Evolutionary conservation across 1,140 invertebrate genomes (phyloP), one percentile per base, ranked within the genome.

Genomic region (Caerostris darwini): DNA sequence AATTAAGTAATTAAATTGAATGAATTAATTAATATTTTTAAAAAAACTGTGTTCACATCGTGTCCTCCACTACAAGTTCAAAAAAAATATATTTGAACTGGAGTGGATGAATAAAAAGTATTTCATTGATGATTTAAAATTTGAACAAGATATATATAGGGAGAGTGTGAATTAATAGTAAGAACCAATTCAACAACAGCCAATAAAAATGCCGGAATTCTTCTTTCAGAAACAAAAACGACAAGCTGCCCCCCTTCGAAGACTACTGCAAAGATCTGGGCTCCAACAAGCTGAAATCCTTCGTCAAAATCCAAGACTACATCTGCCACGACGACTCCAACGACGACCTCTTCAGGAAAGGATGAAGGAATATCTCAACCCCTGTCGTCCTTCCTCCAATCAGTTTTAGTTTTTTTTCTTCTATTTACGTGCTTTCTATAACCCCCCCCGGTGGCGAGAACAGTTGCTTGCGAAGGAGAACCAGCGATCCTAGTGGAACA

Each of bases 291-390:
- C n/a, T 94, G 67, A 94, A 94, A 7, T 56, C 92, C 0, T 94
- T 94, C 50, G 87, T 94, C 57, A 94, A 94, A 61, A 94, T 94
- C 34, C 92, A 94, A 58, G 85, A 94, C 50, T 94, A 81, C 92
- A 94, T 94, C 69, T 89, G 85, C 57, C 92, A 94, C 67, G 92
- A 94, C 54, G 92, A 94, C 10, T 94, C 92, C 12, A 94, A 94
- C 92, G 92, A 94, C 57, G 92, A 94, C 50, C 85, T 94, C 58
- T 94, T 94, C 92, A n/a, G 92, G 8, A 94, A 94, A 14, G 92
- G 85, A 94, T 94, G 92, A 94, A 61, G 56, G 69, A 58, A 5
- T 14, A 5, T 34, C 71, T 34, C 4, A 14, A 12, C 4, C 8
- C 3, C 69, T 34, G 0, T 2, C 8, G 71, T 34, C 34, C 34